These are phyloP conservation scores for Drosophila mauritiana DNA, from an alignment of 1,140 invertebrate genomes.

Conservation along the genomic window DNA sequence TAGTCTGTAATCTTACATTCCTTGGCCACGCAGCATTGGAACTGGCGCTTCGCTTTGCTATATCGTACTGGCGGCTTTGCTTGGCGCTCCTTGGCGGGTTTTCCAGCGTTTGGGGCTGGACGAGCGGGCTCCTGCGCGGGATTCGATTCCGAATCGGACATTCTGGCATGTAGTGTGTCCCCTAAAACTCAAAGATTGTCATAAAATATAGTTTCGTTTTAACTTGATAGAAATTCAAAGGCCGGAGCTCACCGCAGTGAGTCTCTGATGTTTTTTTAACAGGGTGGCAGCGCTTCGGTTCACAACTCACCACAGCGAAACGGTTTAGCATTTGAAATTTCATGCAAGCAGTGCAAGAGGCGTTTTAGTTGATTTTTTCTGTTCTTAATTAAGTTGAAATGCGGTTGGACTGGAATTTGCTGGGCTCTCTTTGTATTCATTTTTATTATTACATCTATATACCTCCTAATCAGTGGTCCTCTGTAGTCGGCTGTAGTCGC, in stretches of 20 bases:
- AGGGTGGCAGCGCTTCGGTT: neutral
- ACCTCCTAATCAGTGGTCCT: neutral
- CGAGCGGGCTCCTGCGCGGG: neutral
- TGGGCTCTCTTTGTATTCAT: neutral
- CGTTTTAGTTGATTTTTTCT: neutral
- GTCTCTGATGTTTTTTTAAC: neutral
- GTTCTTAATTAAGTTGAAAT: neutral
- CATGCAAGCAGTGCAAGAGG: neutral
- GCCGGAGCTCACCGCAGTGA: neutral
- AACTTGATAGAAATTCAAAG: slow-evolving; percentile 11
- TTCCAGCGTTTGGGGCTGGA: neutral
- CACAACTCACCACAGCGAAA: neutral
- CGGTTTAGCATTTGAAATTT: neutral
- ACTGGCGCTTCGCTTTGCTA: neutral
- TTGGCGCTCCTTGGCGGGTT: neutral
- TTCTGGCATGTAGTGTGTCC: neutral
- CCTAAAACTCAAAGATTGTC: neutral
- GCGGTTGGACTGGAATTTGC: neutral
- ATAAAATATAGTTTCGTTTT: neutral
- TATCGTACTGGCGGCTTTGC: neutral
- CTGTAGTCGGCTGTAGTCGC: no score
- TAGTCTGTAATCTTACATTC: slow-evolving; percentile 47
- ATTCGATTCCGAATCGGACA: neutral
- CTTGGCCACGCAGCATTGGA: slow-evolving; percentile 56
- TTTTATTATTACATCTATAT: neutral